Evolutionary conservation across 2,888 invertebrate genomes (phyloP).

Genomic region (Lasioglossum malachurum): DNA sequence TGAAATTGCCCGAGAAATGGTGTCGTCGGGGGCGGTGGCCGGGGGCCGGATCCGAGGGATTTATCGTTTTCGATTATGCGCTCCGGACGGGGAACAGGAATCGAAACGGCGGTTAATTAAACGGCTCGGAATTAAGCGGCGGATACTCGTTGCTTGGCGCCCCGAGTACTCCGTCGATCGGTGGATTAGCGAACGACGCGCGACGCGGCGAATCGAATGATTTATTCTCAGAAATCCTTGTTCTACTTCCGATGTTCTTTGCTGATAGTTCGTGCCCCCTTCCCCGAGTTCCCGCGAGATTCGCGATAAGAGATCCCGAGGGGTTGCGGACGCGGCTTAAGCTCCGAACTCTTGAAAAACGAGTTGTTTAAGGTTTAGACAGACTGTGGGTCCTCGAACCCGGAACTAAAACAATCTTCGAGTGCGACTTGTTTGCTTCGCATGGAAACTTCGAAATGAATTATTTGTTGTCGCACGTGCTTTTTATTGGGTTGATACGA

Average conservation of each 20-base stretch:
- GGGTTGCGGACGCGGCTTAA: background rate
- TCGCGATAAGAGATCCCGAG: background rate
- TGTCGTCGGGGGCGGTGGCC: background rate
- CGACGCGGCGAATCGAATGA: slow-evolving; percentile 8
- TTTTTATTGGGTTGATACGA: background rate
- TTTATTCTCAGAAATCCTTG: background rate
- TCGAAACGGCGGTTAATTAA: slow-evolving; percentile 56
- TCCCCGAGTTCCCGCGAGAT: background rate
- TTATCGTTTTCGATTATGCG: slow-evolving; percentile 67
- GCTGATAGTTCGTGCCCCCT: background rate
- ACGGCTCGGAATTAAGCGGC: slow-evolving; percentile 41
- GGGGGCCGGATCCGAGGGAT: slow-evolving; percentile 36
- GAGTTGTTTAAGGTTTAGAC: slow-evolving; percentile 1
- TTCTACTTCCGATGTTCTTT: slow-evolving; percentile 6
- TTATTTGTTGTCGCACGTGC: background rate
- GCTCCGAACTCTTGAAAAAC: background rate
- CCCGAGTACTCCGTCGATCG: background rate
- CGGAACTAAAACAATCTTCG: background rate
- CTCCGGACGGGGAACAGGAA: slow-evolving; percentile 21
- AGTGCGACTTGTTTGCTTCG: background rate
- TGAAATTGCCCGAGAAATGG: slow-evolving; percentile 17
- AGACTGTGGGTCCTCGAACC: background rate
- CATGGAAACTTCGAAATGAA: background rate
- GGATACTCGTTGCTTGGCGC: slow-evolving; percentile 22
- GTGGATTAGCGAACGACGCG: background rate